Base-by-base conservation (phyloP, 2,797 vertebrate species). In the Molossus molossus region DNA sequence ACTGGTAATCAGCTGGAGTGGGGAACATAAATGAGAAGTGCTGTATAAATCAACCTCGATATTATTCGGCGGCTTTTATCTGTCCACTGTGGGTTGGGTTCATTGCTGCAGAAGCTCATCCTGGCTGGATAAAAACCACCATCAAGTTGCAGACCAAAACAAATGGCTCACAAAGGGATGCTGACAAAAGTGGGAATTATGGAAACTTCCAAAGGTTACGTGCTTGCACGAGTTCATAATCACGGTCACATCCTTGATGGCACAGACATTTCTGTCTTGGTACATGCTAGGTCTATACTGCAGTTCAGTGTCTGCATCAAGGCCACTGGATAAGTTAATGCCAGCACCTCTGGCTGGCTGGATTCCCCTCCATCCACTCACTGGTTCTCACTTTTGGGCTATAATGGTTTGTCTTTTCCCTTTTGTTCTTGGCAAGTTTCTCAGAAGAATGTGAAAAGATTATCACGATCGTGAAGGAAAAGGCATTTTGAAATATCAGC, bases 91-190 rank as follows among this genome's bases (percentile, higher is more conserved):
- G 69, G 58, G 69, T 65, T 75, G 21, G 3, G 6, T 81, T 95
- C 76, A 83, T 91, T 96, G n/a, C 53, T 91, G 12, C 1, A 50
- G 72, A 33, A 95, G 75, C 69, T 95, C 80, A 81, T 83, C 37
- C 25, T 50, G 0, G 37, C 85, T 81, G 84, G 29, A 96, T 65
- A 57, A 87, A 94, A 97, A 77, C 0, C 82, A 29, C 85, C 93
- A 53, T 73, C 64, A 69, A 84, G 50, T 69, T 83, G 40, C 9
- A 79, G 64, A 93, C 9, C 48, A 89, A 77, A 97, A 92, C 33
- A 70, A 97, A 77, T 4, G 67, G 3, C 53, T 73, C 37, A 87
- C 95, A 72, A 5, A 60, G 55, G 33, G 94, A 87, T 67, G 65
- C 37, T 40, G 72, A 87, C 40, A 92, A 91, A 81, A 91, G 65